These are phyloP conservation scores for Syndactyla subalaris DNA, from an alignment of 2,797 vertebrate species.

Conservation along the genomic window DNA sequence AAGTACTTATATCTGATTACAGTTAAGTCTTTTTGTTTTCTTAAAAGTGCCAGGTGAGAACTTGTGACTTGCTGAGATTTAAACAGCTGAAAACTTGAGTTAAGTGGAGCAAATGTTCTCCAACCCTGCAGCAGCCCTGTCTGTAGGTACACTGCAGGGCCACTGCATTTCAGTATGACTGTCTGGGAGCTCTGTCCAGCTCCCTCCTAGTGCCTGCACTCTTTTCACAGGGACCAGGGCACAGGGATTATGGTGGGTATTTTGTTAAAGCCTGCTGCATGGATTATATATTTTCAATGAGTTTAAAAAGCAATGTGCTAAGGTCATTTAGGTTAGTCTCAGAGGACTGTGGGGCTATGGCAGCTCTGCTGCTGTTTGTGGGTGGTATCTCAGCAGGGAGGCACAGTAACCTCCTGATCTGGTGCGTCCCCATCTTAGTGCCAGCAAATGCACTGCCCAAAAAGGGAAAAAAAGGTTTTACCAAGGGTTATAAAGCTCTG, in stretches of 20 bases:
- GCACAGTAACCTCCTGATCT: neutral
- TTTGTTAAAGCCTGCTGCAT: neutral
- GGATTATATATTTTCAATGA: neutral
- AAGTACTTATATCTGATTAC: neutral
- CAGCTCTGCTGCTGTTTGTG: neutral
- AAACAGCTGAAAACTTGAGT: neutral
- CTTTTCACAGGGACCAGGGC: neutral
- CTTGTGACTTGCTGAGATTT: neutral
- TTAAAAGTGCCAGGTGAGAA: neutral
- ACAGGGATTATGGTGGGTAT: too few relatives aligned
- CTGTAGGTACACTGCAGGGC: neutral
- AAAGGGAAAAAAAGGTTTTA: neutral
- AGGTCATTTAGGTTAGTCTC: neutral
- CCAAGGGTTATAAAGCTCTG: neutral
- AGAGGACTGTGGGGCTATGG: neutral
- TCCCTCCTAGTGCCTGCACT: neutral
- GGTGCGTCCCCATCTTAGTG: neutral
- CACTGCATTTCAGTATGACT: accelerated
- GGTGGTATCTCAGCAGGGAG: neutral
- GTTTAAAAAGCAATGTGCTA: neutral
- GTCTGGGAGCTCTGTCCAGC: neutral
- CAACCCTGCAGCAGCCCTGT: neutral
- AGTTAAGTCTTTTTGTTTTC: neutral
- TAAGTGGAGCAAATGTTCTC: neutral
- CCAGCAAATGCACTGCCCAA: neutral